Evolutionary conservation across 2,797 vertebrate genomes (phyloP), one percentile per base, ranked within the genome.

Genomic region (Sparidentex hasta): DNA sequence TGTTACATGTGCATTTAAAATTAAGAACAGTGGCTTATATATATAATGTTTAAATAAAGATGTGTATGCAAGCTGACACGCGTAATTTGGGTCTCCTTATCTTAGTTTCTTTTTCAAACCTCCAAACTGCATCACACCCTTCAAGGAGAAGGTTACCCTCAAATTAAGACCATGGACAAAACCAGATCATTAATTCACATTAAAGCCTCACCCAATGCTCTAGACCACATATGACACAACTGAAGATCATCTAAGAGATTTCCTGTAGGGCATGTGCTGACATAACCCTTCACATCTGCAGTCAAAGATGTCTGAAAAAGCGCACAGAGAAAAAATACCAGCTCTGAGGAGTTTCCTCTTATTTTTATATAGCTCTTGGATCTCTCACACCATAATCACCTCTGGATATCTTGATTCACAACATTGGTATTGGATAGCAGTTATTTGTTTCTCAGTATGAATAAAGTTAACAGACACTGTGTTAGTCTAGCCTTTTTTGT

Each of bases 401-500:
- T 65, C 25, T 43, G 41, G 23, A 33, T 52, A 21, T 58, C 21
- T 76, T 54, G 9, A 46, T 43, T 47, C 9, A 51, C n/a, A 43
- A 7, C 9, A 5, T 50, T 67, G 38, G n/a, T 21, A 50, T 14
- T 25, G 41, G 18, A 27, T 29, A 44, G 21, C 5, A 25, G 21
- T 61, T 51, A 59, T 44, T 69, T 57, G 7, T 23, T 44, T 43
- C 14, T 18, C 12, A 44, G 29, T 14, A 20, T 18, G 2, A 63
- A 48, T 58, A 61, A 47, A 11, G 46, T 54, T 48, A 52, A 73
- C 74, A 21, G 8, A 77, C 43, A 38, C 17, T n/a, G 25, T 23
- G 23, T 38, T 9, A 66, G 64, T 71, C 80, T 88, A 94, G 16
- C 25, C 74, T 51, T 77, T 44, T 90, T 84, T 92, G 83, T 75